Percentiles rank a stretch among this genome's conserved stretches.
Conservation (phyloP, 35 echinoderm and acorn worm genomes). For the Heliocidaris erythrogramma region DNA sequence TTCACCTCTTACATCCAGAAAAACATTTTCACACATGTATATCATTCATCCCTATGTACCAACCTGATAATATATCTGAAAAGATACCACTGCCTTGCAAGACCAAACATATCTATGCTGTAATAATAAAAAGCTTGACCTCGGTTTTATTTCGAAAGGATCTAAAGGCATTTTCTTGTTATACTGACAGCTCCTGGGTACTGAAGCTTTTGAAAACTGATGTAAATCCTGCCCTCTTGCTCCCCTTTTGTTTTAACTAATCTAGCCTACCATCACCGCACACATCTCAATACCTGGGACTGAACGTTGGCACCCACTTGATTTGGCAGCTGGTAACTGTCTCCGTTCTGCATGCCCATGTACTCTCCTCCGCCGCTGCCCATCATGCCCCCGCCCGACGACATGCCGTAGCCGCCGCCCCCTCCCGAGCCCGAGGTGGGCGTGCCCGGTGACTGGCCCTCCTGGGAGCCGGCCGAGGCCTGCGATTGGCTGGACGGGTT, state of each 20-base stretch:
- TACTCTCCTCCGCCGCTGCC: slow-evolving; percentile 58
- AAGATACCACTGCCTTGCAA: background rate
- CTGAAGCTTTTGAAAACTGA: no score
- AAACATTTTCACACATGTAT: background rate
- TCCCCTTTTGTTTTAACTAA: background rate
- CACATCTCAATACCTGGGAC: slow-evolving; percentile 70
- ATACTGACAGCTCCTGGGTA: no score
- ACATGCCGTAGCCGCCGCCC: slow-evolving; percentile 59
- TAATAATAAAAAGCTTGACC: no score
- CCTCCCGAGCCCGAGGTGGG: slow-evolving; percentile 74
- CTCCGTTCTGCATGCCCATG: slow-evolving; percentile 96
- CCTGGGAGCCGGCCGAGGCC: slow-evolving; percentile 58
- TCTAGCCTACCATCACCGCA: slow-evolving; percentile 28
- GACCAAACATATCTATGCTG: no score
- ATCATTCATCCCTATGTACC: background rate
- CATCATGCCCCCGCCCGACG: slow-evolving; percentile 63
- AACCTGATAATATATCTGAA: background rate
- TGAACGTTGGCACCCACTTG: slow-evolving; percentile 85
- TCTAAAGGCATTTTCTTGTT: no score
- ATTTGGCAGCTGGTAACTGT: slow-evolving; percentile 86
- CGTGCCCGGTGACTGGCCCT: slow-evolving; percentile 63
- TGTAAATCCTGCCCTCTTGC: no score
- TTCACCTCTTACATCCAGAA: background rate
- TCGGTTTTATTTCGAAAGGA: no score
- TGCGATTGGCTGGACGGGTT: slow-evolving; percentile 60